Conservation (phyloP, 2,113 vertebrate species). For the Spea multiplicata region DNA sequence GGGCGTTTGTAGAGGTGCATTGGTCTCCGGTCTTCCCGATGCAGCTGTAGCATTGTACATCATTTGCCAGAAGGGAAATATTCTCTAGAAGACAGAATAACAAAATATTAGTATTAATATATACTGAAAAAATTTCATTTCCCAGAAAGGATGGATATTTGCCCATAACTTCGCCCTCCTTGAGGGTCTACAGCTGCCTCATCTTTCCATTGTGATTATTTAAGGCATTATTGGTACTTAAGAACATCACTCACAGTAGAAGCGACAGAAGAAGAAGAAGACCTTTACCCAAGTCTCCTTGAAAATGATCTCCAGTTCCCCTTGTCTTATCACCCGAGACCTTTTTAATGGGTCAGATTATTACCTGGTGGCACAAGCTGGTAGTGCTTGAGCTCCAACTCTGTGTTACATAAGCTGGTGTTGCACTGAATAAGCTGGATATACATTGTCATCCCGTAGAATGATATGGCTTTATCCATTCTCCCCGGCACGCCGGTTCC, state of each 20-base stretch:
- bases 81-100: constrained; percentile 5
- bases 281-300: too few relatives aligned
- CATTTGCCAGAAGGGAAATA: neutral
- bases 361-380: constrained; percentile 5
- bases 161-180: too few relatives aligned
- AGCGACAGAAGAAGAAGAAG: too few relatives aligned
- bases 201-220: too few relatives aligned
- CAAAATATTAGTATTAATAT: neutral
- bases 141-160: too few relatives aligned
- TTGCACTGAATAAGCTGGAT: constrained; percentile 2
- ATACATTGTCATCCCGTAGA: constrained; percentile 13
- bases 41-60: constrained; percentile 34
- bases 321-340: too few relatives aligned
- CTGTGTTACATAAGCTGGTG: constrained; percentile 24
- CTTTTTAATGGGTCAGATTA: neutral
- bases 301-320: too few relatives aligned
- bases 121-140: too few relatives aligned
- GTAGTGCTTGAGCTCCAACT: constrained; percentile 2
- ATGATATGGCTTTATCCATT: neutral
- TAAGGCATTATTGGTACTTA: too few relatives aligned
- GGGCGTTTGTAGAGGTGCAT: neutral
- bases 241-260: too few relatives aligned
- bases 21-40: neutral
- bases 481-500: neutral
- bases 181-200: too few relatives aligned